Conservation (phyloP, 2,113 vertebrate species). For the Syngnathus typhle region DNA sequence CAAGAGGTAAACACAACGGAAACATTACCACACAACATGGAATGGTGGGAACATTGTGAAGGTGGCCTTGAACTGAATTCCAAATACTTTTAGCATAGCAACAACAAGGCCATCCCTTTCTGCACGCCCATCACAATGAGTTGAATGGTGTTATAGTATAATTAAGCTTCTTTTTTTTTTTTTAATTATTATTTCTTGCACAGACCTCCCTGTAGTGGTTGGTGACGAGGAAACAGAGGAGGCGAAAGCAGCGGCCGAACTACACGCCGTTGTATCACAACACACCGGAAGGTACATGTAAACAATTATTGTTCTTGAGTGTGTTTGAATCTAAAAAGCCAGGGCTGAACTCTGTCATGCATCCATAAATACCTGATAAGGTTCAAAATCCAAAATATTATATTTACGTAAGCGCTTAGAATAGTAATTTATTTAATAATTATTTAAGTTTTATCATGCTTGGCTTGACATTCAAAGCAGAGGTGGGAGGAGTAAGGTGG, state of each 20-base stretch:
- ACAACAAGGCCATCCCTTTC: neutral
- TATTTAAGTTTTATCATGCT: too few species aligned
- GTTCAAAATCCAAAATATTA: neutral
- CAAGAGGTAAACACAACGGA: constrained; percentile 56
- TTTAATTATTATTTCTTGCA: constrained; percentile 7
- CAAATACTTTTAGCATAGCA: too few species aligned
- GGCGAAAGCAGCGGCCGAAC: constrained; percentile 71
- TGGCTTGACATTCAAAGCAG: too few species aligned
- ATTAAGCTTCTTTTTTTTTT: neutral
- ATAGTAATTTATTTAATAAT: too few species aligned
- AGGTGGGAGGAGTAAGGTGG: too few species aligned
- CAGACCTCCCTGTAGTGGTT: constrained; percentile 68
- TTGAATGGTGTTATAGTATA: neutral
- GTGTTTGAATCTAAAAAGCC: neutral
- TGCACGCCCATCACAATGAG: neutral
- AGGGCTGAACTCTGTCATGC: neutral
- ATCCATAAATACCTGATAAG: too few species aligned
- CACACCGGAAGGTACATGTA: constrained; percentile 75
- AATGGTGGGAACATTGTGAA: too few species aligned
- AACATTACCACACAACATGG: too few species aligned
- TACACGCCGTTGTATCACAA: constrained; percentile 74
- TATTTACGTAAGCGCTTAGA: neutral
- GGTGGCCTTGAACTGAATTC: too few species aligned
- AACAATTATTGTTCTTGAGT: neutral
- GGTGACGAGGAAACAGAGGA: constrained; percentile 78